Evolutionary conservation across 2,888 invertebrate species (phyloP), one percentile per base, ranked within the genome.

Genomic region (Thereva nobilitata): DNA sequence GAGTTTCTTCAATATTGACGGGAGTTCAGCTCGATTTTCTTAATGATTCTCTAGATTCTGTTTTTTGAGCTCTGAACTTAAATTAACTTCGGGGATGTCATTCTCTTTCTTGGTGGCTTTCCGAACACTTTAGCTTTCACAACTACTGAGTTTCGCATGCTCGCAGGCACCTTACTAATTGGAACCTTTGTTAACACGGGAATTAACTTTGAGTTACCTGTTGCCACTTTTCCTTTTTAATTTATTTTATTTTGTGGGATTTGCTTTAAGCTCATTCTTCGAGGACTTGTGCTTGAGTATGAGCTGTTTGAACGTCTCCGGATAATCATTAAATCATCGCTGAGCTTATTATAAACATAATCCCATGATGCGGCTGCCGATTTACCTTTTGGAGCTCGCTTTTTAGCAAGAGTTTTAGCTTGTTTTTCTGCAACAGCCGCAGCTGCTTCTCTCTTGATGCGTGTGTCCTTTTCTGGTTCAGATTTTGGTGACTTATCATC

Each of bases 301-400:
- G 91, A 91, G 77, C 91, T 92, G 53, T 92, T 92, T 2, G 93
- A 93, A 75, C 93, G 91, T 12, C 93, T 84, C 45, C 92, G 84
- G 73, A 93, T 89, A 67, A 93, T 92, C 74, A 91, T 86, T 0
- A 93, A 91, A 76, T 92, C 92, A 1, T 89, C 89, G 73, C 86
- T 83, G 45, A 85, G 83, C 53, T 84, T 83, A 71, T 85, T 84
- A 79, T 84, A 88, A 61, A 86, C 84, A 74, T 86, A 88, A 76
- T 84, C 84, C 71, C 86, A 86, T 1, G 86, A 83, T 4, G 76
- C 37, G 37, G 67, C 5, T 7, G 65, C 69, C 4, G 67, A 67
- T 12, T 49, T 40, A 4, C 64, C 64, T 61, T 67, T 67, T 10
- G 52, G 37, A 41, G 9, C 52, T 38, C 66, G 34, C 54, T 68